These are phyloP conservation scores for Archips xylosteana DNA, from an alignment of 2,888 invertebrate genomes.

Conservation along the genomic window DNA sequence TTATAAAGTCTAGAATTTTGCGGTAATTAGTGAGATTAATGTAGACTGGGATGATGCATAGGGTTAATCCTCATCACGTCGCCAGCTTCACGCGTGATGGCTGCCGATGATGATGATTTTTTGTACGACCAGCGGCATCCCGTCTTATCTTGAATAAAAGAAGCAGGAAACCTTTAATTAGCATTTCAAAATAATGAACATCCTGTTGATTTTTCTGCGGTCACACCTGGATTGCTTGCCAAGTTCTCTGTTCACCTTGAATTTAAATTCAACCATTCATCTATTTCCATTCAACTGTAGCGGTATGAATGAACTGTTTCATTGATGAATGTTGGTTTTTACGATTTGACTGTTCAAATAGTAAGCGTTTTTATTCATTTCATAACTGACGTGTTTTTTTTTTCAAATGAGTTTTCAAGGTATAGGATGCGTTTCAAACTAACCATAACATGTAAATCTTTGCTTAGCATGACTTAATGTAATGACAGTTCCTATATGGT, in stretches of 20 bases:
- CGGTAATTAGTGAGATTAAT: too few species aligned
- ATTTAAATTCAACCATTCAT: conserved; percentile 38
- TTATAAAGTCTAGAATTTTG: too few species aligned
- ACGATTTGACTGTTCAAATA: conserved; percentile 11
- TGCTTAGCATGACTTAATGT: too few species aligned
- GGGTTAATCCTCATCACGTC: too few species aligned
- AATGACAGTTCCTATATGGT: too few species aligned
- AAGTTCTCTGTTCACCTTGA: conserved; percentile 37
- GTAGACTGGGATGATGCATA: too few species aligned
- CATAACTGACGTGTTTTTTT: not conserved
- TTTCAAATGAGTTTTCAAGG: not conserved
- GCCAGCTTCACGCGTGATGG: too few species aligned
- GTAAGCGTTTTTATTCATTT: not conserved
- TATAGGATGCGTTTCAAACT: not conserved
- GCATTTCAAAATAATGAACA: conserved; percentile 24
- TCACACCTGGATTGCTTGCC: conserved; percentile 26
- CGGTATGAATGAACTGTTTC: conserved; percentile 29
- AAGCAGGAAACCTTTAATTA: conserved; percentile 1
- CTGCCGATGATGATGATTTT: too few species aligned
- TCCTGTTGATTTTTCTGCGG: conserved; percentile 14
- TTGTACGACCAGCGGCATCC: too few species aligned
- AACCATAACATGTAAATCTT: too few species aligned
- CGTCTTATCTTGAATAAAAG: not conserved
- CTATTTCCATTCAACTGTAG: conserved; percentile 26
- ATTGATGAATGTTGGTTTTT: conserved; percentile 23